These are phyloP conservation scores for Halcyon smyrnensis DNA, from an alignment of 2,797 vertebrate genomes.

Conservation along the genomic window DNA sequence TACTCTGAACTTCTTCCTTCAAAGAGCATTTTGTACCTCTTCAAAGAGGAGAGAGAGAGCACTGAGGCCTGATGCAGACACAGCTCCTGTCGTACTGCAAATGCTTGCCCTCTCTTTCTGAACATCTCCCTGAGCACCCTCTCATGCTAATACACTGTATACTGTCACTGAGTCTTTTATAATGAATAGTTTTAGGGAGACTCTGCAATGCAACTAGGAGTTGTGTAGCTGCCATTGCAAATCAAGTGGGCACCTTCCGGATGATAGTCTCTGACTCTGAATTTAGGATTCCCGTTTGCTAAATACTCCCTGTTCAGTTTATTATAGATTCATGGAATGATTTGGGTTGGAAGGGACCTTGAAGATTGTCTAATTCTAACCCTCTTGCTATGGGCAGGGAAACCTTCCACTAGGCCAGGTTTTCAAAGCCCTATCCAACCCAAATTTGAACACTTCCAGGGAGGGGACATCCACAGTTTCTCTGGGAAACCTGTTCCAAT, in stretches of 20 bases:
- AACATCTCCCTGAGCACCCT: neutral
- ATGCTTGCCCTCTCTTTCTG: neutral
- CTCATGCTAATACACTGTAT: neutral
- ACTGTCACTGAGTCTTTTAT: neutral
- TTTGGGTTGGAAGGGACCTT: too few relatives aligned
- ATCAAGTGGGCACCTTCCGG: neutral
- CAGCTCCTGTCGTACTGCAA: neutral
- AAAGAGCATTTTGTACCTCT: neutral
- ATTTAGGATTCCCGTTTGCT: neutral
- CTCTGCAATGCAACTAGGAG: neutral
- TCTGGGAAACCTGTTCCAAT: too few relatives aligned
- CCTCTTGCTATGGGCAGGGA: too few relatives aligned
- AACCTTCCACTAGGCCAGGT: too few relatives aligned
- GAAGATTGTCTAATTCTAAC: too few relatives aligned
- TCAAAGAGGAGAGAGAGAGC: neutral
- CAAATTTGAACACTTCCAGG: too few relatives aligned
- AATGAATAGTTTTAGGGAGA: neutral
- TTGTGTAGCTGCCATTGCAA: neutral
- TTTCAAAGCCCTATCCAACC: too few relatives aligned
- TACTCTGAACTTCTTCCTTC: neutral
- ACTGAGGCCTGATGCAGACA: neutral
- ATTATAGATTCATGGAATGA: neutral
- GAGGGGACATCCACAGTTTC: too few relatives aligned
- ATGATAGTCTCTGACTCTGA: neutral
- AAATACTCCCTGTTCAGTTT: neutral